Evolutionary conservation across 1,140 invertebrate genomes (phyloP), one percentile per base, ranked within the genome.

Genomic region (Carcinoscorpius rotundicauda): DNA sequence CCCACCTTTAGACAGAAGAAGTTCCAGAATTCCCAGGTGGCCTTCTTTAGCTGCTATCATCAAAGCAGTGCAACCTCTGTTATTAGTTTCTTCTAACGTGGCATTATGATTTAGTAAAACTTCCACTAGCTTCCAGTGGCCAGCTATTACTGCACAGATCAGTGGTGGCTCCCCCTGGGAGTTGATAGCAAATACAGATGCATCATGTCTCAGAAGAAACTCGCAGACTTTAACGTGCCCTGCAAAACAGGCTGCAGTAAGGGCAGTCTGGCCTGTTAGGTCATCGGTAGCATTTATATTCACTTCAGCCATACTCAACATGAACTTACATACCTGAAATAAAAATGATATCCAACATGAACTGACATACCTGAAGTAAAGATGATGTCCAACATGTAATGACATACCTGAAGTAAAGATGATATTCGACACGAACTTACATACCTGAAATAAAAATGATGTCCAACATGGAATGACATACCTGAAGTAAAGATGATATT

Each of bases 11-110:
- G 86, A 85, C 4, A 97, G 78, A 6, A 98, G 81, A 68, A 96
- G 80, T 67, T 97, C 91, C 49, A 96, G 82, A 4, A 97, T 80
- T 67, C 86, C 88, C 48, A 59, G 29, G 29, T 97, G 92, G 0
- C 94, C 94, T 77, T 96, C 91, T 49, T 87, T 84, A 0, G 94
- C 89, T 4, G 94, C 93, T 6, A 96, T 78, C 81, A 96, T 95
- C 5, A 97, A 76, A 3, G 89, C 80, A 1, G 88, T 90, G 63
- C 87, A 80, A 29, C 86, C 86, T 63, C 80, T 77, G 53, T 80
- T 76, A 68, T 88, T 84, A 3, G 82, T 80, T 71, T 85, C 84
- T 69, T 89, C 87, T 6, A 87, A 76, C 66, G 82, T 78, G 4
- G 78, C 82, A 71, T 66, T 87, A 82, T 70, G 85, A 49, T 71